phyloP scores from a whole-genome alignment of 53 echinoderm and acorn worm species.

The Astropecten irregularis region DNA sequence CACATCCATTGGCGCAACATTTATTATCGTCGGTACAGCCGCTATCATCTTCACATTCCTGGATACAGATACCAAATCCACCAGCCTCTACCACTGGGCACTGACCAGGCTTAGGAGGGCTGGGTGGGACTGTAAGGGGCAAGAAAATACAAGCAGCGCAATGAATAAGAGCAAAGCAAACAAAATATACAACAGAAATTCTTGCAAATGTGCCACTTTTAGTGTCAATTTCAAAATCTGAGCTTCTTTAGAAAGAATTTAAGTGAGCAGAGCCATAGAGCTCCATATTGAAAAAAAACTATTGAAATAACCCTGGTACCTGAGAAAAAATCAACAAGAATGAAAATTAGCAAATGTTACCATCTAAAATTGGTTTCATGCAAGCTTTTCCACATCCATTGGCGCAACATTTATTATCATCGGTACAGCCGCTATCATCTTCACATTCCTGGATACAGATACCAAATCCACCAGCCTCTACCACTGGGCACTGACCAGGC shows the following conservation, averaged over 20 bases:
- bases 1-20: slow-evolving; percentile 54
- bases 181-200: too few species aligned
- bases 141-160: too few species aligned
- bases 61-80: slow-evolving; percentile 14
- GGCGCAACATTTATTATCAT: slow-evolving; percentile 53
- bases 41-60: slow-evolving; percentile 21
- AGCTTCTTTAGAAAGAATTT: too few species aligned
- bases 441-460: slow-evolving; percentile 36
- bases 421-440: slow-evolving; percentile 32
- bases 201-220: too few species aligned
- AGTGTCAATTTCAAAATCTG: too few species aligned
- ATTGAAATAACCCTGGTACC: too few species aligned
- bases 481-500: slow-evolving; percentile 51
- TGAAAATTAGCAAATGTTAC: too few species aligned
- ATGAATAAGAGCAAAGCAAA: too few species aligned
- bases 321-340: too few species aligned
- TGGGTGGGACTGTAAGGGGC: too few species aligned
- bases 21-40: slow-evolving; percentile 25
- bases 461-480: slow-evolving; percentile 2
- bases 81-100: slow-evolving; percentile 32
- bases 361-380: not conserved
- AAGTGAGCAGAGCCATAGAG: too few species aligned
- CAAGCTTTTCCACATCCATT: slow-evolving; percentile 56
- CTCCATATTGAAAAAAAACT: too few species aligned
- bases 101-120: slow-evolving; percentile 42